Conservation (phyloP, 2,888 invertebrate genomes). For the Euclidia mi region DNA sequence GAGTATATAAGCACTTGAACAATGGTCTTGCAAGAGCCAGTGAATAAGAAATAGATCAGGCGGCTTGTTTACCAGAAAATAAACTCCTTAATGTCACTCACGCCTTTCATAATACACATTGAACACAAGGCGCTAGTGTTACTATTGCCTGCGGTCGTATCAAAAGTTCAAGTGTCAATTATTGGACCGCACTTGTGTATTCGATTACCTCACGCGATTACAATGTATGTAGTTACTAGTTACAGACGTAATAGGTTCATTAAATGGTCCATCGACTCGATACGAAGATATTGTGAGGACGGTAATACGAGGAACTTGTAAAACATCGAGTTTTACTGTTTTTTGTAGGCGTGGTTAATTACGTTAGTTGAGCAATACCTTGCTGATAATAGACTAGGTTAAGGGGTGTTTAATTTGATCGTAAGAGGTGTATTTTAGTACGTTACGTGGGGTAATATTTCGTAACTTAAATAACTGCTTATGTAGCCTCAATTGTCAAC, state of each 20-base stretch:
- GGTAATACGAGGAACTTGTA: constrained; percentile 39
- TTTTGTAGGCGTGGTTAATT: constrained; percentile 27
- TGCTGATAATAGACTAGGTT: constrained; percentile 13
- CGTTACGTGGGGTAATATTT: constrained; percentile 7
- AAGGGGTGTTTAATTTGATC: constrained; percentile 3
- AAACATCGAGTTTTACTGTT: constrained; percentile 19
- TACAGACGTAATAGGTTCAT: constrained; percentile 53
- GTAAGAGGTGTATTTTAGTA: constrained; percentile 4
- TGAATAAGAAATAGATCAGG: too few species aligned
- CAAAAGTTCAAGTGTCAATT: constrained; percentile 63
- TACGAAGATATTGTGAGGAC: constrained; percentile 28
- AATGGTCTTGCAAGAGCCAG: too few species aligned
- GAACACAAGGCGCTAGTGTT: constrained; percentile 14
- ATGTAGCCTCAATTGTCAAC: constrained; percentile 5
- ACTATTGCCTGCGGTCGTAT: constrained; percentile 44
- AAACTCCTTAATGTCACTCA: neutral
- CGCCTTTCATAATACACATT: neutral
- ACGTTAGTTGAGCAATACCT: constrained; percentile 24
- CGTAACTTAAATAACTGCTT: constrained; percentile 16
- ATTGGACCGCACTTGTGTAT: constrained; percentile 30
- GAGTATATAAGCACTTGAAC: neutral
- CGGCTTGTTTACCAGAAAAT: too few species aligned
- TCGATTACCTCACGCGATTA: constrained; percentile 21
- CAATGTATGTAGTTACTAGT: constrained; percentile 24
- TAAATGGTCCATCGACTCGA: constrained; percentile 56